These are phyloP conservation scores for Ctenochaetus hawaiiensis DNA, from an alignment of 2,797 vertebrate genomes.

Conservation along the genomic window DNA sequence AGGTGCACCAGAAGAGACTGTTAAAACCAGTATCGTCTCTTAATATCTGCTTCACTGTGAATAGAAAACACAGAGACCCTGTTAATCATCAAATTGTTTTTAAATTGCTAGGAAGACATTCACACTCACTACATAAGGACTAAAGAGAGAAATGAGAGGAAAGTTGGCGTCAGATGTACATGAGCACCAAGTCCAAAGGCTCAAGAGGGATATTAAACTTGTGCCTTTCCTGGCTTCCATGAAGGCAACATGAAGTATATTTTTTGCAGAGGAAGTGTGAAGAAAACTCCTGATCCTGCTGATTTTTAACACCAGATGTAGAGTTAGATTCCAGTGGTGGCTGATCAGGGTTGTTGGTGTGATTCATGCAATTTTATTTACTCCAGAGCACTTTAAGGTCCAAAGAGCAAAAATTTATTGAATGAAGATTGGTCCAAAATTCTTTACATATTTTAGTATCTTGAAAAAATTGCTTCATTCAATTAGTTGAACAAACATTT, in stretches of 20 bases:
- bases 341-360: too few relatives aligned
- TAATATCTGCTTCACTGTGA: not conserved
- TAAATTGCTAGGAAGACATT: conserved; percentile 34
- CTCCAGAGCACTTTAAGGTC: too few relatives aligned
- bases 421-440: too few relatives aligned
- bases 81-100: conserved; percentile 38
- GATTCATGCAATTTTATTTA: too few relatives aligned
- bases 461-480: too few relatives aligned
- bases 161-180: conserved; percentile 20
- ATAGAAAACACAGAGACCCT: conserved; percentile 12
- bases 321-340: too few relatives aligned
- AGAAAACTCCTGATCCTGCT: not conserved
- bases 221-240: conserved; percentile 16
- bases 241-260: conserved; percentile 19
- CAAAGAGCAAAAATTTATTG: too few relatives aligned
- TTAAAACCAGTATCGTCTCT: conserved; percentile 32
- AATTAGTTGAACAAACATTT: too few relatives aligned
- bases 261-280: not conserved
- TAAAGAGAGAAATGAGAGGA: conserved; percentile 59
- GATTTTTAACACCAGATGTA: too few relatives aligned
- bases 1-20: conserved; percentile 21
- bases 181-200: conserved; percentile 21
- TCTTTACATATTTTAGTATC: too few relatives aligned
- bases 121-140: not conserved
- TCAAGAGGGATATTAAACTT: conserved; percentile 11